Base-by-base conservation (phyloP, 2,888 invertebrate genomes). In the Xylocampa areola region DNA sequence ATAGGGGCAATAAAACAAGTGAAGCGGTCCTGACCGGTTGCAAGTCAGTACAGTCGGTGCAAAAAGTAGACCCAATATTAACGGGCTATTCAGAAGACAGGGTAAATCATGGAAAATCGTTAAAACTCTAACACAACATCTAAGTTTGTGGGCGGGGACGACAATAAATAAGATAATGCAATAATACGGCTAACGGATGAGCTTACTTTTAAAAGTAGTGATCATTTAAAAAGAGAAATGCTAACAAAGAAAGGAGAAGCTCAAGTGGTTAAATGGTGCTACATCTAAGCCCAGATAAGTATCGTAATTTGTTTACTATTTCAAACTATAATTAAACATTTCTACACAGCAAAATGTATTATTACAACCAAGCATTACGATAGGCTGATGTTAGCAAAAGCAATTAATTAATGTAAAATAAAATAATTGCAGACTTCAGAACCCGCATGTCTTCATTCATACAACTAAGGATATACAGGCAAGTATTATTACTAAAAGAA, bases 21-120 rank as follows among this genome's bases (percentile, higher is more conserved):
- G 37, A 35, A 66, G 62, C 65, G 32, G 59, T 64, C 63, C 73
- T 44, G 70, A 81, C 84, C 80, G 80, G 83, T 86, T 83, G 82
- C 81, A 85, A 85, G 83, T 81, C 79, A 82, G 77, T 63, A 83
- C 85, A 85, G 83, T 81, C 79, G 81, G 77, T 63, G 83, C 85
- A 90, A 90, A 90, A 90, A 90, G 85, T 86, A 82, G 85, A 83
- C 53, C 58, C 52, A 37, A 60, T 55, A 73, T 86, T 88, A 82
- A 85, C 77, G 79, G 84, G 86, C 75, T 75, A 76, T 77, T 63
- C 65, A 63, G 55, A 58, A 70, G 76, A 68, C 64, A 65, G 63
- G 82, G 82, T 88, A 87, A 88, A 91, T 89, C 87, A 91, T 89
- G 86, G 80, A 83, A 84, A 85, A 84, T 80, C 81, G 80, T 81